Conservation (phyloP, 2,113 vertebrate genomes). For the Seriola dumerili region DNA sequence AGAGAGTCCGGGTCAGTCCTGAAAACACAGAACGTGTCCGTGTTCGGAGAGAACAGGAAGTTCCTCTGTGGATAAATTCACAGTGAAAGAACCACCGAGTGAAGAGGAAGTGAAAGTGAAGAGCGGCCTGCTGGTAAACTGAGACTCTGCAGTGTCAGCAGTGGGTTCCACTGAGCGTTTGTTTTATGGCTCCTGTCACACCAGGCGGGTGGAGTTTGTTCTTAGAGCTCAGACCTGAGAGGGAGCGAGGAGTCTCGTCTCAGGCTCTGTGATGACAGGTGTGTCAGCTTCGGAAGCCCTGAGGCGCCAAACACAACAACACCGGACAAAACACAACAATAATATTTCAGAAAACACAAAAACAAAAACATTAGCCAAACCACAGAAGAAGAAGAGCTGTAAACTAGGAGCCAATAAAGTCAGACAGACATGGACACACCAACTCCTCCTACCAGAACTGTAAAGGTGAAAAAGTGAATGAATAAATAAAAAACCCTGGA, state of each 20-base stretch:
- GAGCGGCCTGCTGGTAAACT: not conserved
- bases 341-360: not conserved
- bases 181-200: not conserved
- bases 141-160: too few relatives aligned
- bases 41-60: constrained; percentile 6
- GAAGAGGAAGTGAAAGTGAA: constrained; percentile 12
- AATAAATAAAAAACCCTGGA: too few relatives aligned
- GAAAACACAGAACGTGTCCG: not conserved
- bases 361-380: not conserved
- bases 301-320: not conserved
- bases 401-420: too few relatives aligned
- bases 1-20: not conserved
- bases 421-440: too few relatives aligned
- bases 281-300: not conserved
- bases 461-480: too few relatives aligned
- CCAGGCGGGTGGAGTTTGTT: not conserved
- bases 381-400: too few relatives aligned
- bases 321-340: not conserved
- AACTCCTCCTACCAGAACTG: too few relatives aligned
- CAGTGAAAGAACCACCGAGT: not conserved
- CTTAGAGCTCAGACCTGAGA: not conserved
- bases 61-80: not conserved
- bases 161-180: not conserved
- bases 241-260: not conserved
- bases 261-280: not conserved